Conservation (phyloP, 2,797 vertebrate species). For the Chromis chromis region DNA sequence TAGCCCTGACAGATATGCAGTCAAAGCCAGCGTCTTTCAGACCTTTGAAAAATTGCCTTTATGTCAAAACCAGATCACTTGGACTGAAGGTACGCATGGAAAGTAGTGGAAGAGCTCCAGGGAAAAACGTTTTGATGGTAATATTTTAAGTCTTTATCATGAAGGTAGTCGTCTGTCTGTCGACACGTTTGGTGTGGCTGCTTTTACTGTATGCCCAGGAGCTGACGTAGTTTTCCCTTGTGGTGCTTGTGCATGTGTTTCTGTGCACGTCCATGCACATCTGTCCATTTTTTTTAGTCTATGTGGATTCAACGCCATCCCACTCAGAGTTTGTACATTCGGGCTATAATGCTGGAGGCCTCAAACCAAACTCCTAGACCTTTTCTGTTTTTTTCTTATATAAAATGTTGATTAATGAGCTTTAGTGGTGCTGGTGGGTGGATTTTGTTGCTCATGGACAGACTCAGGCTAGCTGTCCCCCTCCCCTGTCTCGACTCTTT, state of each 20-base stretch:
- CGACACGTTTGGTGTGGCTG: conserved; percentile 58
- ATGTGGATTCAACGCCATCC: conserved; percentile 27
- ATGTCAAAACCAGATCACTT: conserved; percentile 73
- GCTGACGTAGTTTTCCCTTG: conserved; percentile 64
- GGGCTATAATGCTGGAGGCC: background rate
- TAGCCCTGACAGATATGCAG: conserved; percentile 68
- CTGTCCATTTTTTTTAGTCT: conserved; percentile 30
- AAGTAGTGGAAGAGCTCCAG: conserved; percentile 63
- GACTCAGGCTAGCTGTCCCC: background rate
- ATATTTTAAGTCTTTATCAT: conserved; percentile 73
- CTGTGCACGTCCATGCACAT: conserved; percentile 22
- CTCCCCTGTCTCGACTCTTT: too few species aligned
- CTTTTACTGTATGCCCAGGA: conserved; percentile 57
- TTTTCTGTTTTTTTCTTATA: background rate
- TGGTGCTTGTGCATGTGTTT: conserved; percentile 18
- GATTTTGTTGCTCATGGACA: background rate
- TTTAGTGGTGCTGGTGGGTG: conserved; percentile 15
- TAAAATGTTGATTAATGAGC: background rate
- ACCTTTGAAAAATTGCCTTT: conserved; percentile 66
- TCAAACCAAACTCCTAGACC: background rate
- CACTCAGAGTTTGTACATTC: conserved; percentile 19
- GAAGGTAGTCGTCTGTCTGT: conserved; percentile 73
- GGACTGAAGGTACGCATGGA: conserved; percentile 62
- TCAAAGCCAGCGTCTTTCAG: conserved; percentile 60
- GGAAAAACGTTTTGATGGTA: conserved; percentile 56